phyloP scores from a whole-genome alignment of 23 tunicate species.

The Corella eumyota region DNA sequence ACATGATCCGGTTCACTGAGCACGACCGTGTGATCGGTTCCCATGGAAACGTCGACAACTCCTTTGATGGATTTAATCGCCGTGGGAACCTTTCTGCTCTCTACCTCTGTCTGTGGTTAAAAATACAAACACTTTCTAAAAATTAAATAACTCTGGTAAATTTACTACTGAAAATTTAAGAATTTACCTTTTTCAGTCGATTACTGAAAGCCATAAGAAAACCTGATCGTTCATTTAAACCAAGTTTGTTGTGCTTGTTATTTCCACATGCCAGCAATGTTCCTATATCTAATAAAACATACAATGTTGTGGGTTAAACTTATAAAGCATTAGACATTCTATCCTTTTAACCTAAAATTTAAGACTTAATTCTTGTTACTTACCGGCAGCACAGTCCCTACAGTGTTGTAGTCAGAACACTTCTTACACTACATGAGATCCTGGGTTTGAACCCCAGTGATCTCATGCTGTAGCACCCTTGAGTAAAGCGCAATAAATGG shows the following conservation, averaged over 20 bases:
- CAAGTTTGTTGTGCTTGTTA: constrained; percentile 80
- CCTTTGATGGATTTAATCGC: constrained; percentile 66
- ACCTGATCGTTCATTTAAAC: constrained; percentile 82
- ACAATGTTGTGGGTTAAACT: too few relatives aligned
- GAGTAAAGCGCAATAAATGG: too few relatives aligned
- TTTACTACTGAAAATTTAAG: neutral
- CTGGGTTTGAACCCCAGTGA: too few relatives aligned
- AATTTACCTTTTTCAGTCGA: constrained; percentile 49
- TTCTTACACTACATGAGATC: too few relatives aligned
- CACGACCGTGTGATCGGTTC: constrained; percentile 62
- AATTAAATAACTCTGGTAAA: neutral
- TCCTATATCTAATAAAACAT: constrained; percentile 38
- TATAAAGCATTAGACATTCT: neutral
- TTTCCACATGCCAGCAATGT: constrained; percentile 90
- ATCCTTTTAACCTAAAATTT: too few relatives aligned
- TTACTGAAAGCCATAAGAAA: constrained; percentile 57
- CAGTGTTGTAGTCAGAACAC: too few relatives aligned
- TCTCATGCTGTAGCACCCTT: too few relatives aligned
- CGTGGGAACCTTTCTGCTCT: constrained; percentile 57
- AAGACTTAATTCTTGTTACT: too few relatives aligned
- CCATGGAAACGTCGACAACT: constrained; percentile 68
- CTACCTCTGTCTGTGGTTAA: constrained; percentile 70
- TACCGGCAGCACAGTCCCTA: too few relatives aligned
- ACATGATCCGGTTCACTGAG: constrained; percentile 56
- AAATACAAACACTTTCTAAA: neutral